Evolutionary conservation across 2,888 invertebrate species (phyloP), one percentile per base, ranked within the genome.

Genomic region (Cremastinae sp.): DNA sequence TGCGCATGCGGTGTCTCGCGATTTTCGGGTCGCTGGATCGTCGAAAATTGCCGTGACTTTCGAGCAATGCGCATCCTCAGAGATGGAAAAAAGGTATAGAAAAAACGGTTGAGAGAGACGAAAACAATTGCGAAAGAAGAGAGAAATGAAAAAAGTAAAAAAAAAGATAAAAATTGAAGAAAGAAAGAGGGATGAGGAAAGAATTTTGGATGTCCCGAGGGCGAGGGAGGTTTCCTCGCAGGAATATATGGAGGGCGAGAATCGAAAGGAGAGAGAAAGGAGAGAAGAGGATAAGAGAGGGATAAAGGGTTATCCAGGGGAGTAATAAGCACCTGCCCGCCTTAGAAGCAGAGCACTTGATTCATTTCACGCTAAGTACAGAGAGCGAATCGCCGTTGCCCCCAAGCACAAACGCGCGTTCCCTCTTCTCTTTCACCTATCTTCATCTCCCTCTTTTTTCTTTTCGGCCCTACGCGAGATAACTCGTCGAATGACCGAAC

Each of bases 361-460:
- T 89, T 89, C 89, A 89, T 89, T 89, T 88, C 88, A 85, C 85
- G 86, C 86, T 88, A 89, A 89, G 89, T 89, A 89, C 88, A 89
- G 88, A 88, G 86, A 84, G 80, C 87, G 59, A 16, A n/a, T 20
- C 45, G 69, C 69, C 64, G 75, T 49, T 37, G 70, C 75, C 70
- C 59, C 70, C 43, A 65, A 28, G 75, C 75, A 59, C 43, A 12
- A 14, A 45, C 28, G 14, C 49, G 68, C 45, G 35, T 56, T 41
- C 39, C 22, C 64, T 20, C 10, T n/a, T 47, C 8, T 14, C 51
- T 39, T 22, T 20, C 3, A 7, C 51, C 51, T 22, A 20, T 9
- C 12, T 12, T 28, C 43, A 12, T 69, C 20, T 64, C 55, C 49
- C 51, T 49, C 49, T 58, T 51, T 9, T 51, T n/a, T 9, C 16